Base-by-base conservation (phyloP, 2,797 vertebrate species). In the Meda fulgida region DNA sequence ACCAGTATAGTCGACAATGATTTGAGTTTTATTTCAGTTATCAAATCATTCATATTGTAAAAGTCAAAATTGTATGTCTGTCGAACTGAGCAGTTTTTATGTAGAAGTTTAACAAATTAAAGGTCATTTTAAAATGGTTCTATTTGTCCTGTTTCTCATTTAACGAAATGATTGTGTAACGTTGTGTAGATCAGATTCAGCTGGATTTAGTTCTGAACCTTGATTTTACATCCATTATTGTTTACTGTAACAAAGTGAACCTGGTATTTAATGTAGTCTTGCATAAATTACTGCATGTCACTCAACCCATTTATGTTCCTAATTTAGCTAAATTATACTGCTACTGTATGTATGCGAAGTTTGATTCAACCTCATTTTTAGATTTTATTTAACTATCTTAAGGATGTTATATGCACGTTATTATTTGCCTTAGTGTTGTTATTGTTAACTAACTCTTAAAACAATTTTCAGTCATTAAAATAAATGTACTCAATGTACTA, bases 71-170 rank as follows among this genome's bases (percentile, higher is more conserved):
- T 85, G 77, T 85, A 65, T 79, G 55, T 80, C 76, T 80, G 76
- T 79, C 77, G 16, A 51, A 80, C 84, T 85, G 69, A 58, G 67
- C 77, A 65, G 67, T 85, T 89, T 88, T 85, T 88, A 88, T 89
- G 83, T 88, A 86, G 70, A 89, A 85, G 83, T 88, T 70, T 85
- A 85, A 88, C 84, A 77, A 85, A 88, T 84, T 89, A 87, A 89
- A 89, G 85, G 31, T 80, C 84, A 77, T 84, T 89, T 86, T 83
- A 80, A 88, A 89, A 87, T 40, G 70, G 31, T 84, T 66, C 40
- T 46, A 19, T 84, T 71, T 84, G 73, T 85, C 78, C 16, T 38
- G 67, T 36, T 85, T 84, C 18, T 84, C 23, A 2, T 36, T n/a
- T 26, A 7, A 21, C 4, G 69, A 26, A 46, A 19, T 29, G n/a